Percentiles rank a stretch among this genome's conserved stretches.
phyloP scores from a whole-genome alignment of 1,140 invertebrate genomes.

The Calliphora vicina region DNA sequence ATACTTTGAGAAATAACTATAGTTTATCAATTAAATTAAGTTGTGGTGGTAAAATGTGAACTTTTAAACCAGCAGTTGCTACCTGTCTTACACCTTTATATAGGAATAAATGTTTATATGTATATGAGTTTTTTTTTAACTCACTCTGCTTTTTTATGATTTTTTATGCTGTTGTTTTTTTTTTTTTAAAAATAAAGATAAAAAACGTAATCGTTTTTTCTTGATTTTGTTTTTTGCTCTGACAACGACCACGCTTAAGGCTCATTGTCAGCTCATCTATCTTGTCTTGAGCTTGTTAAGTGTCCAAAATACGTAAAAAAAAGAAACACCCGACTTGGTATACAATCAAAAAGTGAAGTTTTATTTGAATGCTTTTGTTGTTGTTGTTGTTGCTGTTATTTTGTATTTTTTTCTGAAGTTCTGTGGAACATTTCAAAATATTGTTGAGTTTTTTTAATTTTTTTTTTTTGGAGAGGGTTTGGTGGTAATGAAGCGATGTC shows the following conservation, averaged over 20 bases:
- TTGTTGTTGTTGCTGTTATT: too few relatives aligned
- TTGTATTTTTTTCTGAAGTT: not conserved
- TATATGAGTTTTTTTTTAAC: not conserved
- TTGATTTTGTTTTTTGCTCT: not conserved
- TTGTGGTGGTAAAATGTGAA: too few relatives aligned
- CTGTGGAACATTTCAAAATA: not conserved
- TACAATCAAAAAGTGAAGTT: constrained; percentile 10
- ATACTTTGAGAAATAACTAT: too few relatives aligned
- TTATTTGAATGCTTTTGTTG: not conserved
- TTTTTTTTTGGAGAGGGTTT: not conserved
- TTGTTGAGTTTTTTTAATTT: not conserved
- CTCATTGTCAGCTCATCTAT: constrained; percentile 34
- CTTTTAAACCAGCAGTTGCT: not conserved
- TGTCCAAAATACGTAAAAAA: constrained; percentile 15
- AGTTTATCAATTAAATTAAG: too few relatives aligned
- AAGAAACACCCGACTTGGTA: not conserved
- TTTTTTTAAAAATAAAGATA: not conserved
- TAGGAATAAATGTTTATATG: not conserved
- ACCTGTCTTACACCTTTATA: constrained; percentile 31
- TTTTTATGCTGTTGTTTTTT: constrained; percentile 7
- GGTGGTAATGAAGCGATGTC: not conserved
- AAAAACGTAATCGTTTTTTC: not conserved
- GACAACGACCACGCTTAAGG: constrained; percentile 31
- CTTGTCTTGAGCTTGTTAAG: constrained; percentile 34
- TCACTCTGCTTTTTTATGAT: constrained; percentile 15